Conservation (phyloP, 2,113 vertebrate genomes). For the Dolichotis patagonum region DNA sequence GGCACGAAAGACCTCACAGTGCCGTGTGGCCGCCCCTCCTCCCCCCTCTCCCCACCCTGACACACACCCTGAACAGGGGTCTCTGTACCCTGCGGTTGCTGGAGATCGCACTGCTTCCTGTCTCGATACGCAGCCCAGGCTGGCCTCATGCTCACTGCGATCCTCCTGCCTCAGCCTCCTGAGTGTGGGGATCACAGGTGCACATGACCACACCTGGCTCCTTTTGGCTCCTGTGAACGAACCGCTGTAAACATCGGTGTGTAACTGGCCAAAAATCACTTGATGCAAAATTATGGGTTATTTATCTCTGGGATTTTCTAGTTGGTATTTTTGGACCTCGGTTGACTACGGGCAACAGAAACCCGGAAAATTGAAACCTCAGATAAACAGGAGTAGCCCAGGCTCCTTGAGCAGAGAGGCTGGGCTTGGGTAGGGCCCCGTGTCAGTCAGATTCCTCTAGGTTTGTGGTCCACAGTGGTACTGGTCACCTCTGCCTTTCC, state of each 20-base stretch:
- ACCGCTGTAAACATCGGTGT: not conserved
- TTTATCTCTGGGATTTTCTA: not conserved
- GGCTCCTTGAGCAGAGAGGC: not conserved
- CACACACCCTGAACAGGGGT: not conserved
- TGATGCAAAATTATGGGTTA: not conserved
- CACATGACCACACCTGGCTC: not conserved
- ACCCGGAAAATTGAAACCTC: not conserved
- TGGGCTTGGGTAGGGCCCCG: not conserved
- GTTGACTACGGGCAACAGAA: not conserved
- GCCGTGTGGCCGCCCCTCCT: too few species aligned
- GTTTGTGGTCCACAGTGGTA: accelerated
- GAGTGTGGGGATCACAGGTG: not conserved
- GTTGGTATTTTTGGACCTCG: not conserved
- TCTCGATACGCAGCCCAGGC: not conserved
- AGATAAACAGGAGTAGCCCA: not conserved
- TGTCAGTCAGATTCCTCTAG: not conserved
- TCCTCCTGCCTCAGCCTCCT: not conserved
- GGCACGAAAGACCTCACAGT: not conserved
- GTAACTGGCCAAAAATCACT: not conserved
- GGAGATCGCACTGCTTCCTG: not conserved
- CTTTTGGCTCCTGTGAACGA: not conserved
- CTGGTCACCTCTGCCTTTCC: not conserved
- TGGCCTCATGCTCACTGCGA: not conserved
- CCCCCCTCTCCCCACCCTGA: not conserved
- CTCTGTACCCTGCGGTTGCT: not conserved